phyloP scores from a whole-genome alignment of 2,888 invertebrate genomes.

The Trachelus stipa region DNA sequence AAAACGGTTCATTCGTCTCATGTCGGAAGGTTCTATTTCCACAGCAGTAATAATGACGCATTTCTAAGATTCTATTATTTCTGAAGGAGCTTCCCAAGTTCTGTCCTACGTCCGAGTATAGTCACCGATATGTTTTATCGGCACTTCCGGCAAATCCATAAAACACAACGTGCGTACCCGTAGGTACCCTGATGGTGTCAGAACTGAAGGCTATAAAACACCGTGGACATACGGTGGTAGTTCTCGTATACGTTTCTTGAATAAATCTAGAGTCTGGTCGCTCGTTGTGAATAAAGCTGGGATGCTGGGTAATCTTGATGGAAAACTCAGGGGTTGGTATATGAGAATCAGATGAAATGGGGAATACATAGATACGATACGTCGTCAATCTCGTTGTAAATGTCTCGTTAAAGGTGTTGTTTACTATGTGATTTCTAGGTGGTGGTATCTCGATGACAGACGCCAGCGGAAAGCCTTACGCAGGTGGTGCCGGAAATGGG shows the following conservation, averaged over 20 bases:
- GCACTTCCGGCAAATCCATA: neutral
- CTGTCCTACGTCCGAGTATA: neutral
- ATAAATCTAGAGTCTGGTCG: neutral
- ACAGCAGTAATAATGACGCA: neutral
- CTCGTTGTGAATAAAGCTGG: neutral
- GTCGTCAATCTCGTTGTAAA: neutral
- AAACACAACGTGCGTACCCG: neutral
- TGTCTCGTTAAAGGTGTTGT: neutral
- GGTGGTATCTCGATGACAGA: conserved; percentile 83
- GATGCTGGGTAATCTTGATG: neutral
- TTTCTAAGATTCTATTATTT: neutral
- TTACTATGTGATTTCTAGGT: conserved; percentile 65
- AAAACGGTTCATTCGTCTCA: neutral
- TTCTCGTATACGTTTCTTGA: neutral
- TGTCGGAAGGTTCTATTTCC: neutral
- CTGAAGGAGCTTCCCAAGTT: neutral
- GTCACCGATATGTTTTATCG: neutral
- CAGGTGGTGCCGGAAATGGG: conserved; percentile 69
- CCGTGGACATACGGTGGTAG: too few species aligned
- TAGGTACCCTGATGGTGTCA: neutral
- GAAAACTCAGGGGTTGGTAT: neutral
- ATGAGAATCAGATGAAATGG: neutral
- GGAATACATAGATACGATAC: neutral
- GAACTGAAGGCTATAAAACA: neutral
- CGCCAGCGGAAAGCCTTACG: conserved; percentile 87